A percentile compares a stretch with the other conserved stretches of the same genome.
Conservation (phyloP, 2,797 vertebrate genomes). For the Hydrolagus colliei region DNA sequence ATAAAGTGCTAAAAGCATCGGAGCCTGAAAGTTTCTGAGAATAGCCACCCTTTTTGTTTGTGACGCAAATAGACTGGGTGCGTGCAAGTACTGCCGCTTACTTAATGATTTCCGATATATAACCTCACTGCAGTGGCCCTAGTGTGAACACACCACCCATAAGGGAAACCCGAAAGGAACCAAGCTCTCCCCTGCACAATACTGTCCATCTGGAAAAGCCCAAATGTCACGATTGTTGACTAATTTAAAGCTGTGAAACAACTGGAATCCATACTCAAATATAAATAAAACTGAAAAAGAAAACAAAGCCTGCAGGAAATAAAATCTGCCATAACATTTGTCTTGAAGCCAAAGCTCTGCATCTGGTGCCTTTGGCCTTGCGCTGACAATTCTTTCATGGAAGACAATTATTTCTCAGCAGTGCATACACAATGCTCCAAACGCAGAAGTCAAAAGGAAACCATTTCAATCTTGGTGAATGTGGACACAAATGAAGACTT, state of each 20-base stretch:
- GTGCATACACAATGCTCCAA: neutral
- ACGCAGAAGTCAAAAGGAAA: neutral
- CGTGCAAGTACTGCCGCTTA: neutral
- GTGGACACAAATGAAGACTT: no score
- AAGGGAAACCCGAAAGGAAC: no score
- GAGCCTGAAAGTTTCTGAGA: neutral
- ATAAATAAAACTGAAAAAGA: constrained; percentile 12
- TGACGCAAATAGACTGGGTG: neutral
- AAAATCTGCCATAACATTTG: constrained; percentile 25
- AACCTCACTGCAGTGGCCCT: neutral
- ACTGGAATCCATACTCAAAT: constrained; percentile 18
- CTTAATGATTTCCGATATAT: neutral
- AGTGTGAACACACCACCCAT: neutral
- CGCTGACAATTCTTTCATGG: neutral
- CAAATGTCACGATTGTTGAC: constrained; percentile 8
- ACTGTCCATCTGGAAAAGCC: neutral
- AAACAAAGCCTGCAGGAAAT: constrained; percentile 27
- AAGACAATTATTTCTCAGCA: constrained; percentile 17
- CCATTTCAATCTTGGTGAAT: neutral
- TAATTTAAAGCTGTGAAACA: neutral
- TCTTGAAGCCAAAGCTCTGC: constrained; percentile 12
- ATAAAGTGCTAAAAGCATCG: neutral
- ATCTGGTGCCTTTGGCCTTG: constrained; percentile 27
- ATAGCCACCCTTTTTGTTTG: neutral
- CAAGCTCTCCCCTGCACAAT: constrained; percentile 2